phyloP scores from a whole-genome alignment of 30 jellyfish, hydroid and myxozoan genomes.

The Turritopsis rubra region DNA sequence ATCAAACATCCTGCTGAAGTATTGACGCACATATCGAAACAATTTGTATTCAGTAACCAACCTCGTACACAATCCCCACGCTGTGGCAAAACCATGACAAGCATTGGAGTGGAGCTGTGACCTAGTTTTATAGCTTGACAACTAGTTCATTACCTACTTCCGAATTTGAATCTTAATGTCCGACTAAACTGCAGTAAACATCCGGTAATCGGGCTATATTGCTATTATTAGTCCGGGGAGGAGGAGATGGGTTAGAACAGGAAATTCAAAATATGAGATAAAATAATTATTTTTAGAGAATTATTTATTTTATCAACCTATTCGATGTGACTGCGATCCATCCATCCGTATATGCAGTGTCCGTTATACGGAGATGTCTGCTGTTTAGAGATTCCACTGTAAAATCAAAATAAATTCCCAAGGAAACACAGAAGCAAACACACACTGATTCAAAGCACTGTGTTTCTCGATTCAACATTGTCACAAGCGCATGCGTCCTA shows the following conservation, averaged over 20 bases:
- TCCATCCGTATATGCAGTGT: too few species aligned
- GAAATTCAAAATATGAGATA: not conserved
- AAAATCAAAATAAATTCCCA: too few species aligned
- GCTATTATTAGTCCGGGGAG: not conserved
- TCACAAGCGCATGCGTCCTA: too few species aligned
- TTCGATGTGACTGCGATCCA: too few species aligned
- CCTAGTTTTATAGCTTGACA: not conserved
- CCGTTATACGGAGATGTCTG: too few species aligned
- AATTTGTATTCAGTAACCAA: not conserved
- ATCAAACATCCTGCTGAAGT: not conserved
- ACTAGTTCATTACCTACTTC: not conserved
- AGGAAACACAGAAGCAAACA: too few species aligned
- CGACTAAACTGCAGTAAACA: not conserved
- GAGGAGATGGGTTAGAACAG: not conserved
- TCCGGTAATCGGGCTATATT: not conserved
- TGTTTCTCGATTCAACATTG: too few species aligned
- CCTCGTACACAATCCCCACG: not conserved
- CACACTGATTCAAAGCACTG: too few species aligned
- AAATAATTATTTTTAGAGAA: not conserved
- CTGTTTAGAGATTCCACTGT: too few species aligned
- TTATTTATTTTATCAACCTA: too few species aligned
- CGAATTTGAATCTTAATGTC: not conserved
- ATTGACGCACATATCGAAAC: not conserved
- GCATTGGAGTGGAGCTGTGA: not conserved
- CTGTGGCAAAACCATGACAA: not conserved